Evolutionary conservation across 2,113 vertebrate genomes (phyloP), one percentile per base, ranked within the genome.

Genomic region (Callipepla californica): DNA sequence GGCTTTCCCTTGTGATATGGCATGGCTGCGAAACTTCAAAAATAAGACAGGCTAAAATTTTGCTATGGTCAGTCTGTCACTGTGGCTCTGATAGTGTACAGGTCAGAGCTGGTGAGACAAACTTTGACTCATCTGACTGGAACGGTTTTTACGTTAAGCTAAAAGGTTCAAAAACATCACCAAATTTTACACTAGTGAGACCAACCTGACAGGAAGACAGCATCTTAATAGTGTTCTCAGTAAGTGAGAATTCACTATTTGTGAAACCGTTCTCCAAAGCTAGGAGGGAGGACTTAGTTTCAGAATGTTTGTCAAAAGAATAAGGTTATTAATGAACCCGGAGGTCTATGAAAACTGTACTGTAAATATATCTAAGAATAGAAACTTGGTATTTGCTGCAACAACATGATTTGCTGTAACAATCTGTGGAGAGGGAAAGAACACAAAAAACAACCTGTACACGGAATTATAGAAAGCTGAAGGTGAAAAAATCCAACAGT

Each of bases 311-410:
- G 28, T 91, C 76, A 85, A 67, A 65, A 92, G 19, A 73, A 47
- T 63, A 70, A 92, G 67, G 81, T 90, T 40, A 38, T 34, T 63
- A 22, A 7, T 25, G 32, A 59, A 77, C 55, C 40, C 74, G 59
- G 47, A 63, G 76, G 91, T 57, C 72, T 89, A 47, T 80, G 76
- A 73, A 77, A 91, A 73, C 22, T 48, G 38, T 90, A 48, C 65
- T 87, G 57, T 75, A 86, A 61, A 36, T 90, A 87, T 16, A 62
- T n/a, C 66, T 86, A 57, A 76, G 83, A 95, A 88, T 86, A 88
- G 94, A 93, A 92, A 40, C 53, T 80, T 94, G 87, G 26, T 91
- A 95, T 87, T 95, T 68, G 80, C 22, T 15, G 57, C 45, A 32
- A 25, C 81, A 87, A 78, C 40, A 11, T 72, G 91, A 92, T 47